Conservation (phyloP, 64 coral and sea anemone species). For the Exaiptasia diaphana region DNA sequence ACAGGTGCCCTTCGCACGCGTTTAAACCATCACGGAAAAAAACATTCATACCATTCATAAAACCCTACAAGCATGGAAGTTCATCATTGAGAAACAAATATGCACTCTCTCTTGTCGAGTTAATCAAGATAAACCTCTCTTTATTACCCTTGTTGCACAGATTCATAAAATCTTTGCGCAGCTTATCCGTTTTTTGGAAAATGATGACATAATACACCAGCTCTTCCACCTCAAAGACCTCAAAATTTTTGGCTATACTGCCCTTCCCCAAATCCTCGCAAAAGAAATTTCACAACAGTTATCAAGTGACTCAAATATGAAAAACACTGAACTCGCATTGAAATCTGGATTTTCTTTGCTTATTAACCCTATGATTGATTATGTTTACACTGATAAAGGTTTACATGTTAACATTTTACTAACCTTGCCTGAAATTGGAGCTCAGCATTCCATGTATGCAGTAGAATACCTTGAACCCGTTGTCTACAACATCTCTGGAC, state of each 20-base stretch:
- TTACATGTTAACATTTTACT: constrained; percentile 12
- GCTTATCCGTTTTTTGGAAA: background rate
- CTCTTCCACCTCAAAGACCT: background rate
- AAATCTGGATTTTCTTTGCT: background rate
- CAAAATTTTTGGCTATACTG: background rate
- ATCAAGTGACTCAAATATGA: background rate
- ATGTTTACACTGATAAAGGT: background rate
- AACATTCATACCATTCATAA: no score
- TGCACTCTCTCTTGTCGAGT: background rate
- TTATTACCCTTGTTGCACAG: background rate
- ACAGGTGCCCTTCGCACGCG: background rate
- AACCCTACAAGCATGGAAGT: no score
- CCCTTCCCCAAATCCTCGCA: background rate
- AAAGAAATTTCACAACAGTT: background rate
- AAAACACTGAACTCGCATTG: background rate
- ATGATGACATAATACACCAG: background rate
- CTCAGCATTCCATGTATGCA: background rate
- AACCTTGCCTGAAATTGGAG: background rate
- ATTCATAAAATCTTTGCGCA: background rate
- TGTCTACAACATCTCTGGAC: constrained; percentile 8
- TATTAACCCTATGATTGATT: background rate
- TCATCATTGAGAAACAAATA: no score
- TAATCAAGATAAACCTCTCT: background rate
- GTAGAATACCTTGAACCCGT: constrained; percentile 13
- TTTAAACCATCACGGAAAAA: background rate